These are phyloP conservation scores for Agrochola lychnidis DNA, from an alignment of 2,888 invertebrate species.

Conservation along the genomic window DNA sequence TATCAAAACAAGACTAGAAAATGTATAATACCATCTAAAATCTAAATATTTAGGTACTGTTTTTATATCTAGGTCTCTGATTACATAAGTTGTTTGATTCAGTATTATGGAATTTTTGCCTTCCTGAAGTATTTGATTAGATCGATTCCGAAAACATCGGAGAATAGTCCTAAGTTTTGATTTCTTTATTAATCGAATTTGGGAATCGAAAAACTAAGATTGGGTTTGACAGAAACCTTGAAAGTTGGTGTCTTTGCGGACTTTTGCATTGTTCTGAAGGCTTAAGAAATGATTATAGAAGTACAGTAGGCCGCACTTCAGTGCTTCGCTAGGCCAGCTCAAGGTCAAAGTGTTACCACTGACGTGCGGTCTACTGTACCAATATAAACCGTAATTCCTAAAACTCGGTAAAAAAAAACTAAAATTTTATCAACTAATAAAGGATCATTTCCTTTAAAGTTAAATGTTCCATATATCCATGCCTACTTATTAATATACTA, in stretches of 20 bases:
- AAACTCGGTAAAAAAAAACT: too few relatives aligned
- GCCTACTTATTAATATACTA: too few relatives aligned
- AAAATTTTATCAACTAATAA: too few relatives aligned
- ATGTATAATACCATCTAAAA: neutral
- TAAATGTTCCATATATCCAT: too few relatives aligned
- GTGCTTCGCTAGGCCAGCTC: too few relatives aligned
- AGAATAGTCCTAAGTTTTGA: conserved; percentile 14
- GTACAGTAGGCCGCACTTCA: too few relatives aligned
- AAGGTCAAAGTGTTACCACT: too few relatives aligned
- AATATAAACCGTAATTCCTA: too few relatives aligned
- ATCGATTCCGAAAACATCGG: neutral
- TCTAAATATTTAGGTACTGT: neutral
- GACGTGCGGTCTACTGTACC: too few relatives aligned
- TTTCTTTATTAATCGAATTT: conserved; percentile 16
- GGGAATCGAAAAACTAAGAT: conserved; percentile 29
- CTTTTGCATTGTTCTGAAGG: too few relatives aligned
- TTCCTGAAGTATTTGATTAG: conserved; percentile 2
- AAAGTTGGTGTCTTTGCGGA: conserved; percentile 12
- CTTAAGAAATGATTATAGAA: too few relatives aligned
- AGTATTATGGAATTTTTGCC: neutral
- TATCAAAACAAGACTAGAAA: neutral
- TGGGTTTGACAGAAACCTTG: conserved; percentile 25
- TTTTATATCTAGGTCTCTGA: neutral
- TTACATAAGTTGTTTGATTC: neutral
- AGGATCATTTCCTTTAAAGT: too few relatives aligned